Base-by-base conservation (phyloP, 2,888 invertebrate species). In the Scaptomyza parva region DNA sequence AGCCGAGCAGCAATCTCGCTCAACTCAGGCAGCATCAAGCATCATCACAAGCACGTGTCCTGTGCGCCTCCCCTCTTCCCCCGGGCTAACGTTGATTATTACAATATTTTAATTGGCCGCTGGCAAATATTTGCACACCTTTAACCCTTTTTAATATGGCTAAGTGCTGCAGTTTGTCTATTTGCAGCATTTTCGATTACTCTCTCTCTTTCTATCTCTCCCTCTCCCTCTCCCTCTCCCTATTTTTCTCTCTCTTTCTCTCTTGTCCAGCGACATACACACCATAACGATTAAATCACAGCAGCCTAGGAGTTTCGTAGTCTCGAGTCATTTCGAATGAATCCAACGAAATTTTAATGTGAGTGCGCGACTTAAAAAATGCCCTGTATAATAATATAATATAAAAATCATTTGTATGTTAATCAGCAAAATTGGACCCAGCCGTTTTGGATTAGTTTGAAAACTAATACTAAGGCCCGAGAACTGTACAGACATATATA, bases 141-240 rank as follows among this genome's bases (percentile, higher is more conserved):
- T 88, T 88, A 88, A 89, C 88, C 88, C 89, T 86, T 88, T 88
- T 77, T 78, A 88, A 85, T 85, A 82, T 74, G 74, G 57, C 60
- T 72, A 87, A 88, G 88, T 85, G 85, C 77, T 72, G 44, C 55
- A 50, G 45, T 64, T 37, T 70, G 57, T 57, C 53, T 55, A 43
- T 55, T 35, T 41, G 53, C n/a, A 24, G 24, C 33, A 40, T 33
- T 71, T 41, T 71, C 72, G 40, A 76, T 74, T 69, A 18, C 9
- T 45, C 35, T 30, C 3, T 75, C 66, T 70, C 45, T 8, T 8
- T 33, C 4, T 26, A 7, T 30, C 3, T 75, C 66, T 70, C 50
- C 8, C 8, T 35, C 35, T 14, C 35, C 39, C 69, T 69, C 53
- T 75, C 72, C 66, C 53, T 28, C 12, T 26, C 30, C 7, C 0